phyloP scores from a whole-genome alignment of 2,113 vertebrate species.

The Mesembrinibis cayennensis region DNA sequence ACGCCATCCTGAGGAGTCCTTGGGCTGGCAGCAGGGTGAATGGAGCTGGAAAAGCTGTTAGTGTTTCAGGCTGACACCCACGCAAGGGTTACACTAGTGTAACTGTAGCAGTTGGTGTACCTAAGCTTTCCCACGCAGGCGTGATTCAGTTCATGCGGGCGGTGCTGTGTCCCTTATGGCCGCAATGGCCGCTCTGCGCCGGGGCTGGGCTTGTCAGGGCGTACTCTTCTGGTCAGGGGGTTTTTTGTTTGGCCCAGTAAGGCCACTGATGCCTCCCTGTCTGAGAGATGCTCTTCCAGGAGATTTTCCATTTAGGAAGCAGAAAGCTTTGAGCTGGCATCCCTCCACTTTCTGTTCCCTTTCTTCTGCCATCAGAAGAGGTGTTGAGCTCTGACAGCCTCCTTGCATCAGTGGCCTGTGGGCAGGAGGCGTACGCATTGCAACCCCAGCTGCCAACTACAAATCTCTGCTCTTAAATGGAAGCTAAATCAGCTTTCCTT shows the following conservation, averaged over 20 bases:
- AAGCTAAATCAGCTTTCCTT: slow-evolving; percentile 45
- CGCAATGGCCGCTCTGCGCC: background rate
- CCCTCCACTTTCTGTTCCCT: background rate
- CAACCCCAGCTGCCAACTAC: background rate
- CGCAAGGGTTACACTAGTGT: background rate
- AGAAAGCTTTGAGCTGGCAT: background rate
- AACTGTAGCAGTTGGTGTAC: background rate
- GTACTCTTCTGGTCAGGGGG: background rate
- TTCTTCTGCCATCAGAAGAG: background rate
- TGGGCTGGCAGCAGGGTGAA: background rate
- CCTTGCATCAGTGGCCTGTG: background rate
- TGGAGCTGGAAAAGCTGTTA: background rate
- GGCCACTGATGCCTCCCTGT: background rate
- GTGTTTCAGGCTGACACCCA: background rate
- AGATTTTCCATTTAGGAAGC: background rate
- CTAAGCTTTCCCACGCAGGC: background rate
- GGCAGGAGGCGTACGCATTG: background rate
- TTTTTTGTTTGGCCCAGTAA: background rate
- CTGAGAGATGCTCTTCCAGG: background rate
- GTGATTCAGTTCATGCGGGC: background rate
- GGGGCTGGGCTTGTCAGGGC: background rate
- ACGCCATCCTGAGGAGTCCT: background rate
- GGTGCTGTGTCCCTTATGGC: background rate
- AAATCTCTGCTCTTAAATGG: slow-evolving; percentile 47
- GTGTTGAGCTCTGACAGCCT: background rate